A percentile compares a stretch with the other conserved stretches of the same genome.
phyloP scores from a whole-genome alignment of 2,113 vertebrate genomes.

The Otis tarda region DNA sequence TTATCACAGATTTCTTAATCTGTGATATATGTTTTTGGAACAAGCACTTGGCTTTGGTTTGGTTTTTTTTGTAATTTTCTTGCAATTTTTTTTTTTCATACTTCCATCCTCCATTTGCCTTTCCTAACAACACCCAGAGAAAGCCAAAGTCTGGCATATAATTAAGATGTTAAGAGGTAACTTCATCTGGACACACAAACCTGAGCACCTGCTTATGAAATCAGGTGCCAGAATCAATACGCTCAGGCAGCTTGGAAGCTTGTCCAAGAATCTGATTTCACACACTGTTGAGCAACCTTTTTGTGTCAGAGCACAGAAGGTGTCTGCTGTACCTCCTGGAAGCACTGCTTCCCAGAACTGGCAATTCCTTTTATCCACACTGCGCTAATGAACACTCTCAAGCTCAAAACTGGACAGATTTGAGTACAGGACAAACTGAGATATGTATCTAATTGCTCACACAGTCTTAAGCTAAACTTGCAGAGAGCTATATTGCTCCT shows the following conservation, averaged over 20 bases:
- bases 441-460: not conserved
- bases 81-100: not conserved
- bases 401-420: not conserved
- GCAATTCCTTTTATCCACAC: not conserved
- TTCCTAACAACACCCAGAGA: not conserved
- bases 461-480: not conserved
- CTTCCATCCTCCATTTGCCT: not conserved
- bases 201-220: not conserved
- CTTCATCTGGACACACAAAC: constrained; percentile 38
- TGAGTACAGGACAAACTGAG: not conserved
- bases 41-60: not conserved
- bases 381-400: not conserved
- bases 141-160: not conserved
- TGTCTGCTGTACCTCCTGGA: not conserved
- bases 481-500: not conserved
- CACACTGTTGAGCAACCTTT: not conserved
- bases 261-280: constrained; percentile 8
- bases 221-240: constrained; percentile 18
- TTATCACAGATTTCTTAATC: not conserved
- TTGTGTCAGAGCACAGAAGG: not conserved
- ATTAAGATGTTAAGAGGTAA: constrained; percentile 44
- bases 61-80: not conserved
- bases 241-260: not conserved
- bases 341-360: not conserved
- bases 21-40: not conserved